Evolutionary conservation across 2,113 vertebrate species (phyloP).

Genomic region (Cepphus grylle): DNA sequence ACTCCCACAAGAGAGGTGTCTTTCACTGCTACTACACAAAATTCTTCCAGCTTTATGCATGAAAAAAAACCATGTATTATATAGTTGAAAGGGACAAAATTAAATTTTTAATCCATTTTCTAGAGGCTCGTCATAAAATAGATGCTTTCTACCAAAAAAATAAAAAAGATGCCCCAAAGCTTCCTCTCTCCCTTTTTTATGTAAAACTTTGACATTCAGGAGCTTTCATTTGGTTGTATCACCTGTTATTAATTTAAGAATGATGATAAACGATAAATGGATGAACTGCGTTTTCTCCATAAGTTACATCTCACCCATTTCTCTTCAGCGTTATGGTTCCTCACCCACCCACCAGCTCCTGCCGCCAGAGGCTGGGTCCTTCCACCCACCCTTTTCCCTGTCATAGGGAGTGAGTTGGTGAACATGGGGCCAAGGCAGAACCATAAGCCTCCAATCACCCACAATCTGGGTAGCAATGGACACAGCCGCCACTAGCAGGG

Average conservation of each 20-base stretch:
- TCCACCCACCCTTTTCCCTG: neutral
- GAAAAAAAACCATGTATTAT: neutral
- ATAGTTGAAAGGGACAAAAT: neutral
- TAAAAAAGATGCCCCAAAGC: neutral
- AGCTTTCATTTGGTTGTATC: neutral
- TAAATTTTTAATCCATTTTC: neutral
- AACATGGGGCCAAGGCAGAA: neutral
- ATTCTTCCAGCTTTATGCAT: neutral
- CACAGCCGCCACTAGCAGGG: neutral
- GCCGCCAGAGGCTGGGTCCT: neutral
- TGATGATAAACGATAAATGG: neutral
- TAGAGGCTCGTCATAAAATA: neutral
- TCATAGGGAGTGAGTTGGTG: fast-evolving
- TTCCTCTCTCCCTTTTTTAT: neutral
- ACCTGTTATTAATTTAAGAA: neutral
- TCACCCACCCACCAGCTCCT: neutral
- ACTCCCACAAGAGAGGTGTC: neutral
- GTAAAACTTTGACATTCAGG: neutral
- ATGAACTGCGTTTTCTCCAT: neutral
- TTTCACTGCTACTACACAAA: neutral
- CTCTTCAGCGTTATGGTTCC: neutral
- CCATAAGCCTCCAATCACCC: neutral
- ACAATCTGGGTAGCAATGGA: neutral
- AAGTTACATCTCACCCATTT: neutral
- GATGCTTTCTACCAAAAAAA: neutral